Evolutionary conservation across 1,140 invertebrate genomes (phyloP).

Genomic region (Copidosoma floridanum): DNA sequence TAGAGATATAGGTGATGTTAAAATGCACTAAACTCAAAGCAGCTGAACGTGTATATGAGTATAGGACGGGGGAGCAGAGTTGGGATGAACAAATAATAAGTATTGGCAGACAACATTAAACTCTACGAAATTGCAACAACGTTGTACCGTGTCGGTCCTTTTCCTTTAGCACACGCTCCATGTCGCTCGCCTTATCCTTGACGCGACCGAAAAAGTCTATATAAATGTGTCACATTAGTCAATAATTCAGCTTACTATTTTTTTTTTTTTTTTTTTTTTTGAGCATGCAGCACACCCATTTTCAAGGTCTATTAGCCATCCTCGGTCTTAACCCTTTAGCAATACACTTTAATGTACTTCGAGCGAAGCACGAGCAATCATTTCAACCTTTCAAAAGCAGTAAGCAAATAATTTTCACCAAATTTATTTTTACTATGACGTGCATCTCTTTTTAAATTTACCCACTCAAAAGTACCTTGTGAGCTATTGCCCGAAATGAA

Average conservation of each 20-base stretch:
- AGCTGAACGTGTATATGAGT: background rate
- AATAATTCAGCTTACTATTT: conserved; percentile 17
- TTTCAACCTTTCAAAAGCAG: too few relatives aligned
- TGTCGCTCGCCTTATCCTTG: conserved; percentile 87
- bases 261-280: background rate
- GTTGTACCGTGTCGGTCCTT: conserved; percentile 83
- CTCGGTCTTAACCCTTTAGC: conserved; percentile 11
- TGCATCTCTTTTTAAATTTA: background rate
- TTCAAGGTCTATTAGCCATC: background rate
- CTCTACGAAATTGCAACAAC: conserved; percentile 12
- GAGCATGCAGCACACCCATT: background rate
- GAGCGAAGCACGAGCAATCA: too few relatives aligned
- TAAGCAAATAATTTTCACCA: background rate
- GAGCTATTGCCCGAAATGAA: too few relatives aligned
- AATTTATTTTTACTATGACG: background rate
- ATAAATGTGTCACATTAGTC: conserved; percentile 36
- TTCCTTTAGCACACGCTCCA: conserved; percentile 86
- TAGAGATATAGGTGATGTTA: too few relatives aligned
- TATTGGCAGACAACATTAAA: conserved; percentile 23
- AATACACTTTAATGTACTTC: too few relatives aligned
- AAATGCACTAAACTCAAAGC: too few relatives aligned
- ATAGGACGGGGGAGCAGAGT: too few relatives aligned
- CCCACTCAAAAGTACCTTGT: too few relatives aligned
- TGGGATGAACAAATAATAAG: conserved; percentile 3
- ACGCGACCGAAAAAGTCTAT: conserved; percentile 90